Evolutionary conservation across 2,797 vertebrate genomes (phyloP).

Genomic region (Urosaurus nigricauda): DNA sequence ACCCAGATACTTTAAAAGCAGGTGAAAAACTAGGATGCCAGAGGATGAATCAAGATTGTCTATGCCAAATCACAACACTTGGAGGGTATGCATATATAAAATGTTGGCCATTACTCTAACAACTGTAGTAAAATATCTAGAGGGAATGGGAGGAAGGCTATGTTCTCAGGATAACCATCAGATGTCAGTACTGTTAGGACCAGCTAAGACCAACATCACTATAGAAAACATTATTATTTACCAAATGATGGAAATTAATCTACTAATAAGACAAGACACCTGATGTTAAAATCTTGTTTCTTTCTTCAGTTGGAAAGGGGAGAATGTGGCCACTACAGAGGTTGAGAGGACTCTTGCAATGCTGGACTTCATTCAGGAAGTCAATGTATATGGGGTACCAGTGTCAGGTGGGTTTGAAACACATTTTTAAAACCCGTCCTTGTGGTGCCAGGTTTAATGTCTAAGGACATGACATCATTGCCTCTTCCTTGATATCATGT

Average conservation of each 20-base stretch:
- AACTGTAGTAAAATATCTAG: not conserved
- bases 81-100: not conserved
- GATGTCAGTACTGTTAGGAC: not conserved
- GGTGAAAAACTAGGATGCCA: too few species aligned
- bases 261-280: not conserved
- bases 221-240: not conserved
- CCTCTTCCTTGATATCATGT: not conserved
- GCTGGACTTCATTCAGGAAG: conserved; percentile 84
- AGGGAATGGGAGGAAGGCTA: too few species aligned
- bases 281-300: not conserved
- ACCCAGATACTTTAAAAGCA: too few species aligned
- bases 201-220: not conserved
- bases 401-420: conserved; percentile 83
- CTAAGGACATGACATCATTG: not conserved
- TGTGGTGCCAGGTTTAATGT: not conserved
- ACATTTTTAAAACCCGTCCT: not conserved
- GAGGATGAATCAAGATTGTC: too few species aligned
- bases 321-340: conserved; percentile 93
- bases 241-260: not conserved
- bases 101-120: not conserved
- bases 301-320: conserved; percentile 90
- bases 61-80: too few species aligned
- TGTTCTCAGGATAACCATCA: not conserved
- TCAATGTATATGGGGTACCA: conserved; percentile 88
- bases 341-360: conserved; percentile 84